A percentile compares a stretch with the other conserved stretches of the same genome.
These are phyloP conservation scores for Athalia cordata DNA, from an alignment of 2,888 invertebrate genomes.

Conservation along the genomic window DNA sequence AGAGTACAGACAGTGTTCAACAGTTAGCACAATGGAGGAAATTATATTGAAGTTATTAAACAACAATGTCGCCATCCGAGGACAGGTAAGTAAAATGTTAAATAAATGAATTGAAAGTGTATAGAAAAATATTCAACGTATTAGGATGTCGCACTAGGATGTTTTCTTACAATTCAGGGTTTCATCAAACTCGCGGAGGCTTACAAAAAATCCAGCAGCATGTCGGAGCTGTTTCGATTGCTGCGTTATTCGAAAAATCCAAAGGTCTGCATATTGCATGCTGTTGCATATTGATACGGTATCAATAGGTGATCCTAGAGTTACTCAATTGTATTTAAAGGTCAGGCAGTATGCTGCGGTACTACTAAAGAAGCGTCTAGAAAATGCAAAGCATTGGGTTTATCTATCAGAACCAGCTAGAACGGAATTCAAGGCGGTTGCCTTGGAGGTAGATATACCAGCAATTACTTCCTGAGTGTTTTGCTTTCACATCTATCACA, in stretches of 20 bases:
- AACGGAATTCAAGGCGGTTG: conserved; percentile 5
- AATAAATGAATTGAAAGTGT: neutral
- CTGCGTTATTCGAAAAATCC: neutral
- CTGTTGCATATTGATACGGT: neutral
- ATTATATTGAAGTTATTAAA: neutral
- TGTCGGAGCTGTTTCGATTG: conserved; percentile 9
- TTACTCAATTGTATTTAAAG: neutral
- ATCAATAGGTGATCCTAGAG: neutral
- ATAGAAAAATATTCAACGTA: neutral
- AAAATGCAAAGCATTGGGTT: conserved; percentile 10
- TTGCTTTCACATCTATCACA: neutral
- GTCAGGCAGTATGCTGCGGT: conserved; percentile 15
- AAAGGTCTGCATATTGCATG: neutral
- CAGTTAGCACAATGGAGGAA: neutral
- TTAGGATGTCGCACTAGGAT: neutral
- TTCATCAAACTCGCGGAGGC: conserved; percentile 18
- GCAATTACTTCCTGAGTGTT: neutral
- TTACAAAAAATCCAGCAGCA: conserved; percentile 19
- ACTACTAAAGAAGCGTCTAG: conserved; percentile 12
- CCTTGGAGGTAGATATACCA: neutral
- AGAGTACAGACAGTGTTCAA: too few species aligned
- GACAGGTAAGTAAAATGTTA: conserved; percentile 17
- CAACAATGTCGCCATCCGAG: neutral
- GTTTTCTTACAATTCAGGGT: conserved; percentile 5
- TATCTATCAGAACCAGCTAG: neutral